phyloP scores from a whole-genome alignment of 2,797 vertebrate species.

The Malurus leucopterus region DNA sequence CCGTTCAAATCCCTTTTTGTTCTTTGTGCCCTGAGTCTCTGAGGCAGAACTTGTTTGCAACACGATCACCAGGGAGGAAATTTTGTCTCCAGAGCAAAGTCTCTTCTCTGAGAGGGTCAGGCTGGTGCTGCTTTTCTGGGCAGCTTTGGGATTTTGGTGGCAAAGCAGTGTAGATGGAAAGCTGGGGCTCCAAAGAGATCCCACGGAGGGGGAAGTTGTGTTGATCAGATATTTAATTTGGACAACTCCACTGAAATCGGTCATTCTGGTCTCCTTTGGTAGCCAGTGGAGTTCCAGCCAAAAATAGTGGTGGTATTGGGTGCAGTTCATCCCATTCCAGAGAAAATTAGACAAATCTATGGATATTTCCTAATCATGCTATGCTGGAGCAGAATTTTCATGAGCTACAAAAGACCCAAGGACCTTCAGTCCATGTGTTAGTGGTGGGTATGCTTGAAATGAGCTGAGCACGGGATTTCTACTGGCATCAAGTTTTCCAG shows the following conservation, averaged over 20 bases:
- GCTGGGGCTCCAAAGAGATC: neutral
- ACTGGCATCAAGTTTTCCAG: neutral
- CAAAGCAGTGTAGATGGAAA: neutral
- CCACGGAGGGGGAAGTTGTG: fast-evolving
- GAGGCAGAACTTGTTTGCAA: slow-evolving; percentile 29
- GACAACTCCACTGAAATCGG: neutral
- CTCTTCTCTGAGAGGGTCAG: neutral
- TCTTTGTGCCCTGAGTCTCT: neutral
- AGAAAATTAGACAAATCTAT: neutral
- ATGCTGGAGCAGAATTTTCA: neutral
- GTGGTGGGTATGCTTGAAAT: neutral
- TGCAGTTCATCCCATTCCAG: neutral
- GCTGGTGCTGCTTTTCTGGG: neutral
- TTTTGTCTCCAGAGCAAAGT: neutral
- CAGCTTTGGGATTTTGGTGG: neutral
- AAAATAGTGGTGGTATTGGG: neutral
- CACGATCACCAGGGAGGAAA: neutral
- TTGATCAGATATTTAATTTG: neutral
- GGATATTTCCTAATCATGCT: neutral
- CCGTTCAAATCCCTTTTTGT: slow-evolving; percentile 46
- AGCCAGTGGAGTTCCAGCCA: neutral
- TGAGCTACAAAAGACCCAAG: neutral
- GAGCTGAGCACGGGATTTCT: neutral
- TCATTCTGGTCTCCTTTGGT: neutral
- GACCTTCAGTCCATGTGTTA: fast-evolving